Base-by-base conservation (phyloP, 1,140 invertebrate genomes). In the Brachionus rotundiformis region DNA sequence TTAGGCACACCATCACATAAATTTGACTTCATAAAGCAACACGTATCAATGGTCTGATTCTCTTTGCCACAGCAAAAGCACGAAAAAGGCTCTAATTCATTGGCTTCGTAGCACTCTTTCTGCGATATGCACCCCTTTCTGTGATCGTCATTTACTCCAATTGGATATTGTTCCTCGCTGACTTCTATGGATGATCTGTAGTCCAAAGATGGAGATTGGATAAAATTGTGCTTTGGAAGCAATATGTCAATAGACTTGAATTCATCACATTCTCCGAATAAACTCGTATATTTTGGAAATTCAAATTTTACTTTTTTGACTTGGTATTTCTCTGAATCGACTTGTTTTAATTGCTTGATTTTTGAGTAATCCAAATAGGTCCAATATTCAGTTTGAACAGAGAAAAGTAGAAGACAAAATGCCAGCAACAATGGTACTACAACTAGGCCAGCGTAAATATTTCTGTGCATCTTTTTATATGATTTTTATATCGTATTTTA, bases 211-310 rank as follows among this genome's bases (percentile, higher is more conserved):
- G 36, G 49, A 10, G 27, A 16, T 33, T 47, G 13, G 7, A 54
- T 25, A 31, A 47, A 29, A 59, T 79, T 79, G 11, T 59, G 23
- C 16, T 25, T 54, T 8, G 76, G 76, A 11, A 79, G 31, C 3
- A 79, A 8, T 7, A 79, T 79, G 3, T 79, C 76, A 13, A 79
- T 59, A 2, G 31, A 41, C 33, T 79, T 79, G 33, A 59, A 79
- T 39, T 79, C 76, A 31, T 79, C 76, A 27, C 76, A 79, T 79
- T 79, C 76, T 27, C 76, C 76, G 29, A 79, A 79, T 11, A 79
- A 59, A 29, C 76, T 79, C 25, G 76, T 79, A 47, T 79, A 79
- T 41, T 79, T 79, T 3, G 76, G 76, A 54, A 79, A 63, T 29
- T 79, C 76, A 63, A 79, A 79, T 63, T 79, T 79, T 5, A 79